phyloP scores from a whole-genome alignment of 2,113 vertebrate genomes.

The Phasianus colchicus region DNA sequence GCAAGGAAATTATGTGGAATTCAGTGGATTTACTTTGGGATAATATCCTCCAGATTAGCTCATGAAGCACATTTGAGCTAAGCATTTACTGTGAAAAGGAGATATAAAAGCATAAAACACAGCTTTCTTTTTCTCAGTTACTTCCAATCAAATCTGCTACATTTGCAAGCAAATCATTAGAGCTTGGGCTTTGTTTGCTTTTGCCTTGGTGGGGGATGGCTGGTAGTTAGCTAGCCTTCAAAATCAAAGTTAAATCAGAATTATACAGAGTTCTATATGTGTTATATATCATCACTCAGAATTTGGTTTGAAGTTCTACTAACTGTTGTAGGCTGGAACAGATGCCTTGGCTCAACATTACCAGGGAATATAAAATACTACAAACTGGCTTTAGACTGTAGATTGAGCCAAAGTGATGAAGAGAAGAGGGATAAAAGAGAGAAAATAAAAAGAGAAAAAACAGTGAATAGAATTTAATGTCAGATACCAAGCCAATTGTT shows the following conservation, averaged over 20 bases:
- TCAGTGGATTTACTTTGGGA: neutral
- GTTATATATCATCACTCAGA: neutral
- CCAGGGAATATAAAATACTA: constrained; percentile 24
- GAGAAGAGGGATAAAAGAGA: neutral
- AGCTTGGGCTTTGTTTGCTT: neutral
- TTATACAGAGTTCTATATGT: neutral
- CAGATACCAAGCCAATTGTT: neutral
- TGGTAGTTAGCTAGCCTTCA: neutral
- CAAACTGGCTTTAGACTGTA: constrained; percentile 4
- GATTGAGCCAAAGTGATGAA: constrained; percentile 1
- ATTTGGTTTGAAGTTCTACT: constrained; percentile 10
- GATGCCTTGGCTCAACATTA: constrained; percentile 48
- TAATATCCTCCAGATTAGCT: neutral
- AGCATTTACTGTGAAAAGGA: neutral
- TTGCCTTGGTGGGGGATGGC: neutral
- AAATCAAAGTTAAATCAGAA: constrained; percentile 10
- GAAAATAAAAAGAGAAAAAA: neutral
- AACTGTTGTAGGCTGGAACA: constrained; percentile 47
- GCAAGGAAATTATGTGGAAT: neutral
- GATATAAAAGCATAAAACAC: neutral
- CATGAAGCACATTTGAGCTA: neutral
- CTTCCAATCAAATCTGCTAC: neutral
- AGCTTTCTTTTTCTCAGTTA: neutral
- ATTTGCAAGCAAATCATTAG: neutral
- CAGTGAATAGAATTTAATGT: neutral